These are phyloP conservation scores for Phrynocephalus forsythii DNA, from an alignment of 2,797 vertebrate genomes.

Conservation along the genomic window DNA sequence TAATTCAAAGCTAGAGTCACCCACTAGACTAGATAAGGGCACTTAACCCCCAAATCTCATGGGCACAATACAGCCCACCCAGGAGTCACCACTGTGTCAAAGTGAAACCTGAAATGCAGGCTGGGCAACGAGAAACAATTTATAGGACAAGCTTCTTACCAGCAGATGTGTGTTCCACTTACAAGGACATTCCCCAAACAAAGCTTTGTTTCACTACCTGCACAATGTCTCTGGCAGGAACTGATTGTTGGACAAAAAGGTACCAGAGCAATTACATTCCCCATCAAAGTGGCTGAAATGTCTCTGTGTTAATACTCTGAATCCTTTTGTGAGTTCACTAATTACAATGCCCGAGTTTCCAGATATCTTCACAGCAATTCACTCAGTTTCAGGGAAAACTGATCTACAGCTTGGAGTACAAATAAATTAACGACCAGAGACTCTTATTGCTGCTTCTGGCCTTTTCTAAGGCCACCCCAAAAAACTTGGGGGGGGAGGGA, in stretches of 20 bases:
- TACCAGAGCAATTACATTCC: slow-evolving; percentile 21
- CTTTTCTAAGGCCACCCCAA: too few relatives aligned
- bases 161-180: neutral
- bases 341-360: neutral
- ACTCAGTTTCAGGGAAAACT: neutral
- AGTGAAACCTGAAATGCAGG: neutral
- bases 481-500: too few relatives aligned
- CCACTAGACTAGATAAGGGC: too few relatives aligned
- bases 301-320: slow-evolving; percentile 25
- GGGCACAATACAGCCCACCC: too few relatives aligned
- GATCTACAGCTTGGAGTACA: neutral
- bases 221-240: slow-evolving; percentile 4
- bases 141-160: neutral
- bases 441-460: too few relatives aligned
- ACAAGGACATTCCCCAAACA: neutral
- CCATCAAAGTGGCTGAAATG: slow-evolving; percentile 23
- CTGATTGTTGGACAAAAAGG: neutral
- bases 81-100: neutral
- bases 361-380: neutral
- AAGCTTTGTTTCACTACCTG: slow-evolving; percentile 10
- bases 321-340: neutral
- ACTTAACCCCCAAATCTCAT: too few relatives aligned
- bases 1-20: too few relatives aligned
- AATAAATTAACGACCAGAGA: too few relatives aligned
- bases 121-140: neutral